Evolutionary conservation across 2,888 invertebrate species (phyloP).

Genomic region (Napeogenes sylphis): DNA sequence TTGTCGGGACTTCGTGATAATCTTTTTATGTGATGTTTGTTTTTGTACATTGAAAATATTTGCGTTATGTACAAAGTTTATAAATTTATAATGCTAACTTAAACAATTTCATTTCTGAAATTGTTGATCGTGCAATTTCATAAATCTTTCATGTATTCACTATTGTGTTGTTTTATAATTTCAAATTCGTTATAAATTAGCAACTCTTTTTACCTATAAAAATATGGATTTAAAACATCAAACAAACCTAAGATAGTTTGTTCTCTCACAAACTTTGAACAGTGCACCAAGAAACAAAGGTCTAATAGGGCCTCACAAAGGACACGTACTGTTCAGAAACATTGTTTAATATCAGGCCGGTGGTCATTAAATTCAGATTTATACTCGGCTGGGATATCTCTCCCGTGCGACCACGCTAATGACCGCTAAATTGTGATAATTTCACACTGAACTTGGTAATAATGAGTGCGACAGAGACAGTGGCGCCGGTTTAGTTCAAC

Average conservation of each 20-base stretch:
- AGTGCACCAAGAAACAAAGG: conserved; percentile 32
- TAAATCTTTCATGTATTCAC: too few relatives aligned
- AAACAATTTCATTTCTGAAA: too few relatives aligned
- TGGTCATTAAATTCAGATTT: conserved; percentile 77
- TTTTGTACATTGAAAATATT: too few relatives aligned
- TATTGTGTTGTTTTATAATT: too few relatives aligned
- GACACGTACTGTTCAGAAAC: conserved; percentile 48
- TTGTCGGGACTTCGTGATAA: neutral
- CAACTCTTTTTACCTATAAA: too few relatives aligned
- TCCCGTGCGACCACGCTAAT: conserved; percentile 75
- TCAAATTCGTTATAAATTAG: too few relatives aligned
- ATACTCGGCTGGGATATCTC: conserved; percentile 73
- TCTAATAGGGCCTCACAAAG: conserved; percentile 30
- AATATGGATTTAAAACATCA: too few relatives aligned
- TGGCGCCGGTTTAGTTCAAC: conserved; percentile 29
- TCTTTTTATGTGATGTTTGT: too few relatives aligned
- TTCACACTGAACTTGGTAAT: conserved; percentile 35
- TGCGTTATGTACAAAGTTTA: too few relatives aligned
- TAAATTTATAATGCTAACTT: too few relatives aligned
- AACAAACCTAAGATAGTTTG: neutral
- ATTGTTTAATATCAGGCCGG: conserved; percentile 67
- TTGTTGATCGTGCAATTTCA: too few relatives aligned
- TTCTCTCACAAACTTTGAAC: conserved; percentile 23
- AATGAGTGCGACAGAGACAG: conserved; percentile 22
- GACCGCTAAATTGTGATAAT: conserved; percentile 79